Base-by-base conservation (phyloP, 2,888 invertebrate genomes). In the Tinea trinotella region DNA sequence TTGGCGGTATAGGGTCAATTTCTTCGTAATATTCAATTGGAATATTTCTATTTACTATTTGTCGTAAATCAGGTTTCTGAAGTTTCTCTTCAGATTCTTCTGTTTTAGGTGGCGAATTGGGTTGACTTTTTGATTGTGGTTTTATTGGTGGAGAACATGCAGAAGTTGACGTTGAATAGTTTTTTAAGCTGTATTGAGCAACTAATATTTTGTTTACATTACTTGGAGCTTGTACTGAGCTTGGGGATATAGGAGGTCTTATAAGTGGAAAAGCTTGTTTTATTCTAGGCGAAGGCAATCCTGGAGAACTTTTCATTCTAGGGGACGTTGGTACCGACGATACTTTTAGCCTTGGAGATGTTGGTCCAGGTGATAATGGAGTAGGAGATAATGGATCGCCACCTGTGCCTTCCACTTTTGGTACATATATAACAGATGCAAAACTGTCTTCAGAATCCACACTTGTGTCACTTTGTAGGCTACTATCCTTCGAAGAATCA, bases 381-480 rank as follows among this genome's bases (percentile, higher is more conserved):
- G 88, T 88, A 0, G 90, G 90, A n/a, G 90, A 90, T 63, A 89
- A 74, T 1, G 87, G 82, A 63, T 87, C 87, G 52, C 59, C 62
- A 62, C 76, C 72, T 12, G 84, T 77, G 40, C 89, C 88, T 63
- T 93, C 93, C 52, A 93, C 91, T 78, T 94, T 95, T 55, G 96
- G 95, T 64, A 96, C 92, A 70, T 92, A 96, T 67, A 97, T 96
- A 48, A 97, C 96, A 59, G 96, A 96, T 56, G 96, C 95, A 68
- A 96, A 95, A 74, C 95, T 96, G 67, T 97, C 96, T 73, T 97
- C 96, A 0, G 95, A 95, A 73, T 97, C 97, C 30, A 96, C 94
- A 77, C 96, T 96, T 1, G 96, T 96, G 69, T 97, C 97, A 72
- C 96, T 96, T 76, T 96, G 96, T 56, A 96, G 87, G 70, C 96